Base-by-base conservation (phyloP, 2,113 vertebrate species). In the Datnioides undecimradiatus region DNA sequence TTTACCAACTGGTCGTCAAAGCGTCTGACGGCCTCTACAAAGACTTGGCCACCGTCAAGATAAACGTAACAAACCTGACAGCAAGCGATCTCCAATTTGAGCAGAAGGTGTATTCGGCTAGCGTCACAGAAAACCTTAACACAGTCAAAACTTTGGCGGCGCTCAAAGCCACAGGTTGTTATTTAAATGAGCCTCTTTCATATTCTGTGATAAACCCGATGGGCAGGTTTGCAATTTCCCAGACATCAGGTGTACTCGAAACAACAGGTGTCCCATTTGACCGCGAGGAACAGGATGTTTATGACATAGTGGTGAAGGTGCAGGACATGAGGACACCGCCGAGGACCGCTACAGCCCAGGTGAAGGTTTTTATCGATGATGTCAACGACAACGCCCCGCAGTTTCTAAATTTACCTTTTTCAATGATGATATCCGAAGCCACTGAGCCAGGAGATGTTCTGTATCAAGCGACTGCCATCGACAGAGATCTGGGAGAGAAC, bases 401-500 rank as follows among this genome's bases (percentile, higher is more conserved):
- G 69, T 99, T 99, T 91, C 93, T 96, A 49, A 97, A 98, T 34
- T 88, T 97, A 46, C 97, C 98, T 0, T 96, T 97, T 88, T 96
- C 96, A 1, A 93, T 96, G 57, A 93, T 92, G 0, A 95, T 98
- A 60, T 96, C 96, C 23, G 98, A 98, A 0, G 95, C 96, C 71
- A 90, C 94, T 0, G 98, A 99, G 60, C 95, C 97, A 3, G 98
- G 98, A 12, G 98, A 99, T 54, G 96, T 98, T 45, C 92, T 99
- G 74, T 98, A 97, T 65, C 98, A 98, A 88, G 97, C 96, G 4
- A 96, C 94, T 6, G 97, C 97, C 48, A 92, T 92, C 3, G 98
- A 99, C 79, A 88, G 80, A 75, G 98, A 99, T 84, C 75, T 94
- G 70, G 97, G 96, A 33, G 93, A 95, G 77, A 98, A 98, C 0